A percentile compares a stretch with the other conserved stretches of the same genome.
Conservation (phyloP, 2,113 vertebrate genomes). For the Tragulus kanchil region DNA sequence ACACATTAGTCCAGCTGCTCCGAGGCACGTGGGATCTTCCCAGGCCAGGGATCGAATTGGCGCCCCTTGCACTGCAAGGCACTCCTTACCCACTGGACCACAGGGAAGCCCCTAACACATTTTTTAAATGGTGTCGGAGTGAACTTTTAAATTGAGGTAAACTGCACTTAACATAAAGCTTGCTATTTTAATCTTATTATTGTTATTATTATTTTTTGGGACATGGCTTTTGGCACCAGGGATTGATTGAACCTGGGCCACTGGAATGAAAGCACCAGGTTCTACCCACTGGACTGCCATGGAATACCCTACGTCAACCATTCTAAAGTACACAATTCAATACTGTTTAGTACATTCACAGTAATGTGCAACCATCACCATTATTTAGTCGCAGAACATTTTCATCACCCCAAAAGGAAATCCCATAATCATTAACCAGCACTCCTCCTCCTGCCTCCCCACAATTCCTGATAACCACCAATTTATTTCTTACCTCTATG, state of each 20-base stretch:
- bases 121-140: background rate
- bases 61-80: too few relatives aligned
- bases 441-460: background rate
- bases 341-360: background rate
- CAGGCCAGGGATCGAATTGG: too few relatives aligned
- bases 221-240: background rate
- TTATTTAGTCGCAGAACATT: background rate
- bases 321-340: background rate
- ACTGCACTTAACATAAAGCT: background rate
- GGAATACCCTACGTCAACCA: background rate
- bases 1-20: too few relatives aligned
- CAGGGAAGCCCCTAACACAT: too few relatives aligned
- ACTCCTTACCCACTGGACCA: too few relatives aligned
- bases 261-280: background rate
- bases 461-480: background rate
- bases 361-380: background rate
- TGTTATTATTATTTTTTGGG: background rate
- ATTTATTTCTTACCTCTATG: background rate
- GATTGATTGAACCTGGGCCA: background rate
- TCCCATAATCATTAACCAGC: background rate
- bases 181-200: background rate
- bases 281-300: background rate
- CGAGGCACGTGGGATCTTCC: too few relatives aligned
- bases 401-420: background rate
- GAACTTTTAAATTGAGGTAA: constrained; percentile 12